Base-by-base conservation (phyloP, 2,888 invertebrate species). In the Lepidochitona cinerea region DNA sequence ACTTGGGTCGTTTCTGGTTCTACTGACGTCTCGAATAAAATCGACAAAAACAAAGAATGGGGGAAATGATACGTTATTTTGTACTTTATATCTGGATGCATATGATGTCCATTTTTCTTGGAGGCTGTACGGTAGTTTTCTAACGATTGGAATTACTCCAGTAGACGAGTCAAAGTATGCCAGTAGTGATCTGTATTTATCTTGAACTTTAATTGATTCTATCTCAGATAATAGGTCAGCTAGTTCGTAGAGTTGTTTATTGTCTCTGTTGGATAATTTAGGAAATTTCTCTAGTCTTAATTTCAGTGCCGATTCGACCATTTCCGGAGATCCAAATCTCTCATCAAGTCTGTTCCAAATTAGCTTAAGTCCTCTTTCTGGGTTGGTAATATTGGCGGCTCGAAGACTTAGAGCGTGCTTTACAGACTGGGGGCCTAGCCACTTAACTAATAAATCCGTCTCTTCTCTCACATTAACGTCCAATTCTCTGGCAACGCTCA, bases 371-470 rank as follows among this genome's bases (percentile, higher is more conserved):
- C 32, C 75, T 67, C 49, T 70, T 18, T 33, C 26, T 36, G 70
- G 69, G 32, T 75, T 37, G 35, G 33, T 59, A 32, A 41, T 37
- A 59, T 75, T 75, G 26, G 75, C 29, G 18, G 67, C 54, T 14
- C 68, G 18, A 12, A 73, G 54, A 3, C 69, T 70, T 14, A 49
- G 32, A 33, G 75, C 77, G 68, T 76, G 73, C 52, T 72, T 74
- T 14, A n/a, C 29, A 29, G 74, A 77, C 18, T 68, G 68, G 29
- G 75, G 70, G 4, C 78, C 77, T n/a, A 75, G 37, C 75, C 72
- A 78, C 37, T 73, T 75, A 12, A 75, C 49, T 14, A 79, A 52
- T 7, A 75, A 37, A 52, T 77, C 78, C n/a, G n/a, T n/a, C 26
- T 79, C 72, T 23, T 80, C 79, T 29, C 35, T 14, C 1, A 37